Evolutionary conservation across 1,140 invertebrate genomes (phyloP).

Genomic region (Euwallacea fornicatus): DNA sequence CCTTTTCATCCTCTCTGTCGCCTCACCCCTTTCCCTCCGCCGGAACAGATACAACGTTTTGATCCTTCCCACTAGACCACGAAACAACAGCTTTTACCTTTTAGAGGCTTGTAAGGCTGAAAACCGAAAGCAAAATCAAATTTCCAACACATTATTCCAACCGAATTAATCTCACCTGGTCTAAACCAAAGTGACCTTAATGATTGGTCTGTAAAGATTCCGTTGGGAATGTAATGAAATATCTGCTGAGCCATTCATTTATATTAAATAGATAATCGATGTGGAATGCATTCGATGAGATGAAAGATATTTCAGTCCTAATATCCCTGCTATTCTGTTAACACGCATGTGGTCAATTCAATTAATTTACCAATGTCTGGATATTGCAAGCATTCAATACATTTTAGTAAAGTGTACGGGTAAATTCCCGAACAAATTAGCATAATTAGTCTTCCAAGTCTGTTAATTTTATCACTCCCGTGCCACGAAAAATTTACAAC

Average conservation of each 20-base stretch:
- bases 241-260: slow-evolving; percentile 37
- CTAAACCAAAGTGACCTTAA: no score
- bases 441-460: background rate
- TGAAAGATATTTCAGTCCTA: slow-evolving; percentile 15
- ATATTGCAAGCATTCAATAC: background rate
- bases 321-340: slow-evolving; percentile 36
- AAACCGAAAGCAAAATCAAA: no score
- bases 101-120: no score
- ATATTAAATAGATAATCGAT: slow-evolving; percentile 42
- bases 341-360: slow-evolving; percentile 23
- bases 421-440: background rate
- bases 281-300: slow-evolving; percentile 30
- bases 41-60: no score
- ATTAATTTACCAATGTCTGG: background rate
- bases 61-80: no score
- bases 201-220: background rate
- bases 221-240: slow-evolving; percentile 26
- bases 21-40: no score
- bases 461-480: background rate
- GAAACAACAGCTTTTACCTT: no score
- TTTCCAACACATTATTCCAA: no score
- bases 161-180: no score
- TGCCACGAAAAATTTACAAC: slow-evolving; percentile 18
- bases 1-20: no score
- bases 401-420: background rate